Conservation (phyloP, 2,888 invertebrate genomes). For the Apamea crenata region DNA sequence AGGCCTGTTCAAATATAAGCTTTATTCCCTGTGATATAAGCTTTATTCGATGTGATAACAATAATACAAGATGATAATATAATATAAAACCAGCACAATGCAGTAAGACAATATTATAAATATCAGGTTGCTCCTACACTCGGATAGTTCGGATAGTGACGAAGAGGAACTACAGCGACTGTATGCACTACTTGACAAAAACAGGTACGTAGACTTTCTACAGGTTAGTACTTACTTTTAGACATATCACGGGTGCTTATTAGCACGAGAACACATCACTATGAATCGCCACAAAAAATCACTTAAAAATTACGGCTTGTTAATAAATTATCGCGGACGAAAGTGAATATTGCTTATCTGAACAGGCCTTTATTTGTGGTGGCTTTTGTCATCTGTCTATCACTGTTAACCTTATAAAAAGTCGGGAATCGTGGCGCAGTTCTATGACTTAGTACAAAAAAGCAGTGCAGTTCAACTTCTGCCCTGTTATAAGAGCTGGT, state of each 20-base stretch:
- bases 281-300: neutral
- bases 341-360: constrained; percentile 40
- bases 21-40: constrained; percentile 39
- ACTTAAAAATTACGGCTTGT: neutral
- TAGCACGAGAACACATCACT: constrained; percentile 3
- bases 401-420: constrained; percentile 7
- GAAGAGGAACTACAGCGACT: constrained; percentile 57
- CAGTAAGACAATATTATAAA: constrained; percentile 53
- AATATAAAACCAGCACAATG: constrained; percentile 21
- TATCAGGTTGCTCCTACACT: constrained; percentile 51
- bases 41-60: constrained; percentile 12
- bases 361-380: constrained; percentile 44
- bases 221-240: constrained; percentile 34
- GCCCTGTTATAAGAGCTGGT: no score
- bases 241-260: constrained; percentile 21
- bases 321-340: neutral
- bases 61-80: neutral
- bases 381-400: neutral
- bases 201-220: constrained; percentile 43
- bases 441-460: no score
- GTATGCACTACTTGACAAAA: constrained; percentile 41
- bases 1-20: constrained; percentile 53
- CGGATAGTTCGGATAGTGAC: constrained; percentile 56
- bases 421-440: neutral
- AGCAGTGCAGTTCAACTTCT: no score